Percentiles rank a stretch among this genome's conserved stretches.
phyloP scores from a whole-genome alignment of 2,888 invertebrate species.

The Neoaliturus tenellus region DNA sequence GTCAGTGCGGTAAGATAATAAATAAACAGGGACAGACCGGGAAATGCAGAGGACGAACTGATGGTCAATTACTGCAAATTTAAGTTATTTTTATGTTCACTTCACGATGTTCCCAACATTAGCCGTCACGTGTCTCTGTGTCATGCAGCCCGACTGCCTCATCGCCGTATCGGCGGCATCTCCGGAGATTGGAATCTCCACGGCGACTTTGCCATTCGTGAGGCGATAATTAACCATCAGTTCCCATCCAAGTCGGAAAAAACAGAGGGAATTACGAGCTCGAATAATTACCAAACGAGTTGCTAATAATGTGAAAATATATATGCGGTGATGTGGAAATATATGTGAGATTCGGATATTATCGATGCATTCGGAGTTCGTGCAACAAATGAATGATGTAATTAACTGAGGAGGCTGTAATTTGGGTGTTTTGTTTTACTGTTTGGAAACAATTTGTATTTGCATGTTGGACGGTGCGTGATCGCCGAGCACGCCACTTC shows the following conservation, averaged over 20 bases:
- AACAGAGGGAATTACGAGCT: neutral
- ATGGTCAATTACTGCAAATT: too few species aligned
- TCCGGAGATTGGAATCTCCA: neutral
- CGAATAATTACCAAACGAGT: slow-evolving; percentile 5
- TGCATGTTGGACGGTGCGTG: slow-evolving; percentile 10
- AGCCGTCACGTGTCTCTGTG: too few species aligned
- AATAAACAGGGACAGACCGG: too few species aligned
- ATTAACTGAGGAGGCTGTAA: slow-evolving; percentile 17
- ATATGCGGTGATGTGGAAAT: neutral
- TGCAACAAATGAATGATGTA: slow-evolving; percentile 19
- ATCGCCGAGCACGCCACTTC: neutral
- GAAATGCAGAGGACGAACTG: too few species aligned
- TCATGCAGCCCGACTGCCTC: too few species aligned
- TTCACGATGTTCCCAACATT: too few species aligned
- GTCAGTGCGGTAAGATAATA: too few species aligned
- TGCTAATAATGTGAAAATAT: slow-evolving; percentile 7
- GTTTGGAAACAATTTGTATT: slow-evolving; percentile 22
- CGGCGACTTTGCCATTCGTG: slow-evolving; percentile 15
- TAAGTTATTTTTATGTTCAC: too few species aligned
- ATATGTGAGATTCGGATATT: too few species aligned
- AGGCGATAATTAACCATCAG: neutral
- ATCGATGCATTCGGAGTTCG: slow-evolving; percentile 6
- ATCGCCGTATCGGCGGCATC: neutral
- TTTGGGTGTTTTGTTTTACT: slow-evolving; percentile 10
- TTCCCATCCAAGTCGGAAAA: slow-evolving; percentile 1